These are phyloP conservation scores for Bubo bubo DNA, from an alignment of 2,113 vertebrate genomes.

Conservation along the genomic window DNA sequence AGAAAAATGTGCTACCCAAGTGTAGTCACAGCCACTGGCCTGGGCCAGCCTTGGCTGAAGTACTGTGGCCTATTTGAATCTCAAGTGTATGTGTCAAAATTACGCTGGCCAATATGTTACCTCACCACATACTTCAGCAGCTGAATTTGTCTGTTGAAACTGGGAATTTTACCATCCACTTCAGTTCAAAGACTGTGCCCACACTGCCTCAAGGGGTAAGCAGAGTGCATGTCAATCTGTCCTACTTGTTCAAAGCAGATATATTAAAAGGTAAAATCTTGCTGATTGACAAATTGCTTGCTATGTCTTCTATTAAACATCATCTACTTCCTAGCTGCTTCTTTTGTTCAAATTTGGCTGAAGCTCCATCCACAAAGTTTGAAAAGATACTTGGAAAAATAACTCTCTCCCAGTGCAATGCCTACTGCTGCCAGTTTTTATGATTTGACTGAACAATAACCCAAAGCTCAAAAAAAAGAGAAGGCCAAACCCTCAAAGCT, in stretches of 20 bases:
- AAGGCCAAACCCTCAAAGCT: not conserved
- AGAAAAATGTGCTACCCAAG: not conserved
- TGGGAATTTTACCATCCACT: not conserved
- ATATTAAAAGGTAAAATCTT: not conserved
- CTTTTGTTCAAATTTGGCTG: not conserved
- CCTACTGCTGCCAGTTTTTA: not conserved
- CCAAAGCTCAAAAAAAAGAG: not conserved
- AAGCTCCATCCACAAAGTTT: not conserved
- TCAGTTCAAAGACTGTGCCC: not conserved
- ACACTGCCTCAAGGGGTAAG: not conserved
- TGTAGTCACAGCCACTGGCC: not conserved
- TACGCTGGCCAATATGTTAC: not conserved
- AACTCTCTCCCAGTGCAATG: not conserved
- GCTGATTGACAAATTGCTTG: not conserved
- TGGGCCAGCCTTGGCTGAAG: not conserved
- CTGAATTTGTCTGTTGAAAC: not conserved
- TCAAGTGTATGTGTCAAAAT: not conserved
- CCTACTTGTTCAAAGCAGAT: not conserved
- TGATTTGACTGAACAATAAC: not conserved
- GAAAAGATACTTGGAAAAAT: not conserved
- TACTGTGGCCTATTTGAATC: not conserved
- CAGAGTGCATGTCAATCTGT: not conserved
- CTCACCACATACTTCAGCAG: not conserved
- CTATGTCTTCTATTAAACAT: not conserved
- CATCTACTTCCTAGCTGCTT: not conserved